These are phyloP conservation scores for Crotalus horridus DNA, from an alignment of 2,113 vertebrate species.

Conservation along the genomic window DNA sequence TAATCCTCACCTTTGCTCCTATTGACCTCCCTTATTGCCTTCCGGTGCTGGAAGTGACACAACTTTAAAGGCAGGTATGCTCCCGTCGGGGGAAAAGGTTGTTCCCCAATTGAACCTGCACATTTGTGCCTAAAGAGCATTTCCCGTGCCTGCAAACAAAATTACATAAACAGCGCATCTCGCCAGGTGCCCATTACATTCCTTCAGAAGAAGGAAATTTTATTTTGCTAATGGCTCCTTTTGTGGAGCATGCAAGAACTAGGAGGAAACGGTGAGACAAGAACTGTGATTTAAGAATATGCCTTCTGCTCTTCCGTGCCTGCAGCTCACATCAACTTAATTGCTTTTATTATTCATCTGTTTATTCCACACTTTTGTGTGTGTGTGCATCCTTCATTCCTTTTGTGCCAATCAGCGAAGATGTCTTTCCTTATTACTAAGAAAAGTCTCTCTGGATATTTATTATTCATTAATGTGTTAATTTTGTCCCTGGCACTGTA, in stretches of 20 bases:
- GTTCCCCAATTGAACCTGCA: too few species aligned
- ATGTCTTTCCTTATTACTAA: background rate
- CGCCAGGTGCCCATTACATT: background rate
- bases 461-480: too few species aligned
- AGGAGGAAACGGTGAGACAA: background rate
- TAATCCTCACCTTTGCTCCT: background rate
- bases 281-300: background rate
- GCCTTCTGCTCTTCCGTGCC: background rate
- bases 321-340: background rate
- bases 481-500: background rate
- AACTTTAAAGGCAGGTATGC: background rate
- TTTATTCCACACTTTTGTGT: background rate
- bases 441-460: background rate
- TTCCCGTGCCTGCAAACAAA: accelerated
- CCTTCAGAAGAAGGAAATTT: background rate
- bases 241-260: background rate
- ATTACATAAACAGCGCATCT: background rate
- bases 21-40: too few species aligned
- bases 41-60: background rate
- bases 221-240: background rate
- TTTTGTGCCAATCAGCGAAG: background rate
- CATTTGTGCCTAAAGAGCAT: background rate
- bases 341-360: background rate
- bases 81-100: background rate
- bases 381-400: background rate